Percentiles rank a stretch among this genome's conserved stretches.
Evolutionary conservation across 2,888 invertebrate genomes (phyloP).

Genomic region (Poecilobothrus nobilitatus): DNA sequence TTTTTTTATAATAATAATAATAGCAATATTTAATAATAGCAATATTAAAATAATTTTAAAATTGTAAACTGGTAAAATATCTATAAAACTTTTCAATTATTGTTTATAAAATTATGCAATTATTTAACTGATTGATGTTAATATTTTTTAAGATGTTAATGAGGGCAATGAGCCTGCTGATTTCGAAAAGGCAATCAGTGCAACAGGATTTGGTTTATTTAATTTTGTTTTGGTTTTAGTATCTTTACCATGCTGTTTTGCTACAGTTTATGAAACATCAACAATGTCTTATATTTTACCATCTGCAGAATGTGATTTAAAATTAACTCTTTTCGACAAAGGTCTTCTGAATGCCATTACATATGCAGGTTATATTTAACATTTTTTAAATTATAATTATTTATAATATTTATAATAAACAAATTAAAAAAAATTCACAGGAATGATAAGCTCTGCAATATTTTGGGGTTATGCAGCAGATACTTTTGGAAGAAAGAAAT

Average conservation of each 20-base stretch:
- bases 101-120: too few species aligned
- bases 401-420: not conserved
- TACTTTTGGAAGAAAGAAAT: constrained; percentile 58
- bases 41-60: too few species aligned
- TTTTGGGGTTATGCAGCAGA: constrained; percentile 73
- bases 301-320: constrained; percentile 64
- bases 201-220: constrained; percentile 62
- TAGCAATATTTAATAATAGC: too few species aligned
- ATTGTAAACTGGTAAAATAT: too few species aligned
- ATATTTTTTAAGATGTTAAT: constrained; percentile 7
- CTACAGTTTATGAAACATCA: constrained; percentile 62
- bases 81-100: too few species aligned
- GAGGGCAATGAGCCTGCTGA: constrained; percentile 44
- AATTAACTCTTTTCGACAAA: constrained; percentile 58
- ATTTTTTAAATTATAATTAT: not conserved
- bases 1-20: too few species aligned
- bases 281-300: constrained; percentile 66
- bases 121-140: too few species aligned
- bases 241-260: constrained; percentile 56
- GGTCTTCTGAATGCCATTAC: constrained; percentile 62
- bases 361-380: constrained; percentile 64
- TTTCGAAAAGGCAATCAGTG: constrained; percentile 62
- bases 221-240: constrained; percentile 55
- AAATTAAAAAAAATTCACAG: constrained; percentile 40
- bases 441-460: constrained; percentile 66